These are phyloP conservation scores for Cryptomyrus ogoouensis DNA, from an alignment of 2,113 vertebrate genomes.

Conservation along the genomic window DNA sequence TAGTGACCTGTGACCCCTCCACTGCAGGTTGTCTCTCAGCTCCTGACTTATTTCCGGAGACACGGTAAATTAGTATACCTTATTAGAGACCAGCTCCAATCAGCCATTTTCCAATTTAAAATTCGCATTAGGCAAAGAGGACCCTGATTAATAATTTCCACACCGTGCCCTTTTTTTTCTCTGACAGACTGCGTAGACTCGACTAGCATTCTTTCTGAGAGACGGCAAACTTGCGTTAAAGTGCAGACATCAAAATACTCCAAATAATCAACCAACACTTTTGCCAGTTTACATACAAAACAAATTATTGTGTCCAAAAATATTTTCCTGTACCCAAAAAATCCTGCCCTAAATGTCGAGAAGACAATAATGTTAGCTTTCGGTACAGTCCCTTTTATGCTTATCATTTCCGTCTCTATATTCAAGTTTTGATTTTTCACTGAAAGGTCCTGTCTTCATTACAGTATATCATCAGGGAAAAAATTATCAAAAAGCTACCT, in stretches of 20 bases:
- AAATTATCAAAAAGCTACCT: not conserved
- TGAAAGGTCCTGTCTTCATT: not conserved
- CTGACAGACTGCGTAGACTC: not conserved
- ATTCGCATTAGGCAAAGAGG: not conserved
- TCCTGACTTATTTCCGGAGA: not conserved
- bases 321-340: not conserved
- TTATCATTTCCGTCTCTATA: not conserved
- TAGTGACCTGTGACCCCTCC: not conserved
- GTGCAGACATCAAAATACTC: not conserved
- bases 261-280: not conserved
- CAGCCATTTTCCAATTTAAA: not conserved
- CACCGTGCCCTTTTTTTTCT: not conserved
- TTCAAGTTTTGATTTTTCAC: not conserved
- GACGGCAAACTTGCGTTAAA: not conserved
- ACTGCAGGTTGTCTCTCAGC: not conserved
- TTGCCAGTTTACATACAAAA: not conserved
- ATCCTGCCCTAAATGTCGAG: not conserved
- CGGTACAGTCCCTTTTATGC: not conserved
- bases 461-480: not conserved
- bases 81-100: not conserved
- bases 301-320: not conserved
- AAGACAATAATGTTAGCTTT: not conserved
- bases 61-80: not conserved
- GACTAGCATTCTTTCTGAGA: not conserved
- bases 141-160: not conserved